phyloP scores from a whole-genome alignment of 2,888 invertebrate genomes.

The Zhuqinia jingwanae region DNA sequence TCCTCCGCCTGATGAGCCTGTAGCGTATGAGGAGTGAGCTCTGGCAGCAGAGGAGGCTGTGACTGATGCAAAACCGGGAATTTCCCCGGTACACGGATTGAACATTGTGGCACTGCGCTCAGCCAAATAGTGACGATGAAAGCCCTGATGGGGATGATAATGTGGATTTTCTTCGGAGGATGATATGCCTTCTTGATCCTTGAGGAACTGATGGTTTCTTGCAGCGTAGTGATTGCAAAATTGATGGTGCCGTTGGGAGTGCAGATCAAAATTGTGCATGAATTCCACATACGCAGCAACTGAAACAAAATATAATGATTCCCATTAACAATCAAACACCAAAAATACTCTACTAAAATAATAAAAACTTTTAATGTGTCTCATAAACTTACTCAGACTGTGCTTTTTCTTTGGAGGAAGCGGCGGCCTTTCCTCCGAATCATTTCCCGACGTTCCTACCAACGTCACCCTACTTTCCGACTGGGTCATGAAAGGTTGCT shows the following conservation, averaged over 20 bases:
- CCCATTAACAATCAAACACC: neutral
- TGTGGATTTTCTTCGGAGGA: slow-evolving; percentile 28
- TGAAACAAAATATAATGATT: no score
- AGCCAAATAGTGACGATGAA: slow-evolving; percentile 70
- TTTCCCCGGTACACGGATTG: slow-evolving; percentile 72
- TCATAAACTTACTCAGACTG: slow-evolving; percentile 85
- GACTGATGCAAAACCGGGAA: slow-evolving; percentile 59
- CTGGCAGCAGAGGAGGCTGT: slow-evolving; percentile 38
- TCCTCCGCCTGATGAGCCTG: slow-evolving; percentile 41
- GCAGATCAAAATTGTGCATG: slow-evolving; percentile 78
- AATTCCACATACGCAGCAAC: slow-evolving; percentile 79
- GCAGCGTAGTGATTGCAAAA: slow-evolving; percentile 77
- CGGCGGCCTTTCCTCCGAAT: slow-evolving; percentile 89
- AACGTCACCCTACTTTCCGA: slow-evolving; percentile 78
- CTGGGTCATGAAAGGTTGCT: slow-evolving; percentile 76
- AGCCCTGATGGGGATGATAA: slow-evolving; percentile 51
- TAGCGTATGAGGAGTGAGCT: slow-evolving; percentile 14
- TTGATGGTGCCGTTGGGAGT: slow-evolving; percentile 74
- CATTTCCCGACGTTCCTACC: slow-evolving; percentile 79
- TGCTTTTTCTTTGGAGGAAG: slow-evolving; percentile 96
- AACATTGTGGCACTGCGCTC: slow-evolving; percentile 75
- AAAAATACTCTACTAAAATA: no score
- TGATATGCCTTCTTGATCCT: slow-evolving; percentile 61
- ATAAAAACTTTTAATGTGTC: no score
- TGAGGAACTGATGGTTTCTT: slow-evolving; percentile 67